Evolutionary conservation across 2,797 vertebrate genomes (phyloP).

Genomic region (Myotis myotis): DNA sequence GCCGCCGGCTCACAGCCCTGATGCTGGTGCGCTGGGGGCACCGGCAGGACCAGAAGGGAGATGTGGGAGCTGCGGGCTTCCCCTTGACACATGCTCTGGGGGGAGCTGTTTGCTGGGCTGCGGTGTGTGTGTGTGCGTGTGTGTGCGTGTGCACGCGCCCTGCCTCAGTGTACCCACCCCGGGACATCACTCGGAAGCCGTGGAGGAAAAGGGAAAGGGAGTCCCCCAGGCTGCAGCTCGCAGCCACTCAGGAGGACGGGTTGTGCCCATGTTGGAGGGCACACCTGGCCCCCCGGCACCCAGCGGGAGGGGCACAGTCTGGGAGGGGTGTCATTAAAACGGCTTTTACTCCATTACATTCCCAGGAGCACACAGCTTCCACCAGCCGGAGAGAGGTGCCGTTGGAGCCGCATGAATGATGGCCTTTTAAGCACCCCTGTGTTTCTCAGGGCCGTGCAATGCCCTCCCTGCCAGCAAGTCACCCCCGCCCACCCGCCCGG

Average conservation of each 20-base stretch:
- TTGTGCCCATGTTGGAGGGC: not conserved
- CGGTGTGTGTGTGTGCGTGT: no score
- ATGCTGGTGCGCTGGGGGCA: not conserved
- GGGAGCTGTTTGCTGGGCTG: not conserved
- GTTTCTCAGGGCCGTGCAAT: not conserved
- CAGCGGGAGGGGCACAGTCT: not conserved
- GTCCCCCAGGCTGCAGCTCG: not conserved
- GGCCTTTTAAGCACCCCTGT: not conserved
- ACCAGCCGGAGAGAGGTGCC: not conserved
- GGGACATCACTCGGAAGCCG: not conserved
- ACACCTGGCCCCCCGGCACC: not conserved
- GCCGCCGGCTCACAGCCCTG: not conserved
- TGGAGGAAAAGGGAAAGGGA: fast-evolving
- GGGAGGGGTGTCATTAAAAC: slow-evolving; percentile 22
- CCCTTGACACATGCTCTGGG: not conserved
- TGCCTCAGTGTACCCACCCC: not conserved
- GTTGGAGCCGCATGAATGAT: not conserved
- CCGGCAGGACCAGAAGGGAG: not conserved
- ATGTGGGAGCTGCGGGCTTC: not conserved
- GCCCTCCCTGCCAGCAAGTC: not conserved
- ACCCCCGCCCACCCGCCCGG: fast-evolving
- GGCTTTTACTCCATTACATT: not conserved
- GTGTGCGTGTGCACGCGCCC: not conserved
- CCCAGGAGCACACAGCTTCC: not conserved
- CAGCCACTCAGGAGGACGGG: not conserved